These are phyloP conservation scores for Drosophila ogumai DNA, from an alignment of 1,140 invertebrate genomes.

Conservation along the genomic window DNA sequence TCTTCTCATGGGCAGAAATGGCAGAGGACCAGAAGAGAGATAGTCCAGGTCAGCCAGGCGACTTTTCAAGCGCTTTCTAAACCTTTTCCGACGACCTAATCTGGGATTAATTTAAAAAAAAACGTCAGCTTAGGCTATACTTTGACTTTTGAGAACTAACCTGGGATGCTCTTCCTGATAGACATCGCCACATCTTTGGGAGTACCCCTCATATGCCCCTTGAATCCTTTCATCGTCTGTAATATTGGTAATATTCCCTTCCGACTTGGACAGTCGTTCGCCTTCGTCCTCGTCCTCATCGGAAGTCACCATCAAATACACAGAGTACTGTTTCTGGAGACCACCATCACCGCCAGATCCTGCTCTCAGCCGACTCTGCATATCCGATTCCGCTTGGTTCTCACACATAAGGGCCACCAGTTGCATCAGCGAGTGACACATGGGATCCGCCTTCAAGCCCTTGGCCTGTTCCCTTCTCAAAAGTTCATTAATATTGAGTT, in stretches of 20 bases:
- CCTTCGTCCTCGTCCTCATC: constrained; percentile 48
- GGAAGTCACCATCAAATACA: constrained; percentile 55
- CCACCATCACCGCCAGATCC: constrained; percentile 25
- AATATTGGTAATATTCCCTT: not conserved
- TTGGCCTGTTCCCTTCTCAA: constrained; percentile 25
- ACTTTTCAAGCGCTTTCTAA: not conserved
- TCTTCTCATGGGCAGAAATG: constrained; percentile 10
- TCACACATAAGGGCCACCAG: constrained; percentile 41
- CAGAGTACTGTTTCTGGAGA: constrained; percentile 43
- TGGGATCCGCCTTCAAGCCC: constrained; percentile 12
- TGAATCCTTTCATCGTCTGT: not conserved
- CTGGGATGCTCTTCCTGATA: constrained; percentile 20
- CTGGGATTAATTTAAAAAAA: not conserved
- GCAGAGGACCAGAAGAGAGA: not conserved
- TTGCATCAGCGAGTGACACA: constrained; percentile 47
- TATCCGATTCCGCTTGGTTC: not conserved
- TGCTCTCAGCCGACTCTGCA: constrained; percentile 16
- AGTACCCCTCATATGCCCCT: not conserved
- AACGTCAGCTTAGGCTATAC: not conserved
- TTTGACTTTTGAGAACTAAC: not conserved
- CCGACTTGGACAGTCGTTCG: not conserved
- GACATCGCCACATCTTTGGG: not conserved
- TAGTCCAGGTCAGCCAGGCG: not conserved
- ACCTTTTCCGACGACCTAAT: constrained; percentile 1
- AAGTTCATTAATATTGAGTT: constrained; percentile 48